phyloP scores from a whole-genome alignment of 2,888 invertebrate genomes.

The Acronicta psi region DNA sequence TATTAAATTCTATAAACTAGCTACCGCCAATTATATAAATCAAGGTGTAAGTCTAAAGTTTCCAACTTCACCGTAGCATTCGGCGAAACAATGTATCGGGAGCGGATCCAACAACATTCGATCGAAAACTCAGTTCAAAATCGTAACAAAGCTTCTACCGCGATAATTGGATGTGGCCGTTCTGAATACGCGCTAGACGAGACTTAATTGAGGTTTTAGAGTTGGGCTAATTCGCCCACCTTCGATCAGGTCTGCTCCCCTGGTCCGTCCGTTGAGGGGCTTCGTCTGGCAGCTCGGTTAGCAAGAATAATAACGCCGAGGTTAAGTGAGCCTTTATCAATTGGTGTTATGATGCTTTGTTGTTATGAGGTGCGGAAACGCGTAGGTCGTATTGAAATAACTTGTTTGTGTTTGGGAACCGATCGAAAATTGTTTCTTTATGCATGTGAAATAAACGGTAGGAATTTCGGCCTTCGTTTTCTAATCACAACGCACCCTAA shows the following conservation, averaged over 20 bases:
- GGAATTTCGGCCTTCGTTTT: neutral
- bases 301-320: slow-evolving; percentile 75
- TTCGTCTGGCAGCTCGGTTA: slow-evolving; percentile 77
- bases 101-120: slow-evolving; percentile 56
- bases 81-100: slow-evolving; percentile 63
- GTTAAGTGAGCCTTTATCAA: slow-evolving; percentile 77
- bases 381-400: slow-evolving; percentile 25
- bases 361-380: slow-evolving; percentile 24
- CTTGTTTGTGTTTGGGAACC: slow-evolving; percentile 20
- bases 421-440: slow-evolving; percentile 4
- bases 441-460: neutral
- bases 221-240: slow-evolving; percentile 88
- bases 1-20: slow-evolving; percentile 28
- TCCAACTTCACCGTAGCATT: slow-evolving; percentile 60
- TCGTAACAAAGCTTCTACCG: slow-evolving; percentile 84
- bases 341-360: slow-evolving; percentile 72
- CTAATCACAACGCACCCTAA: neutral
- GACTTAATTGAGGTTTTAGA: slow-evolving; percentile 89
- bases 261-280: slow-evolving; percentile 72
- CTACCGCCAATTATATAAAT: slow-evolving; percentile 48
- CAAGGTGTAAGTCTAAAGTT: slow-evolving; percentile 61
- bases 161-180: slow-evolving; percentile 88
- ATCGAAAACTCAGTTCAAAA: slow-evolving; percentile 69
- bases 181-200: slow-evolving; percentile 87
- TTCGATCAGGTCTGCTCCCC: slow-evolving; percentile 79